Percentiles rank a stretch among this genome's conserved stretches.
Evolutionary conservation across 2,888 invertebrate genomes (phyloP).

Genomic region (Lepidonotus clava): DNA sequence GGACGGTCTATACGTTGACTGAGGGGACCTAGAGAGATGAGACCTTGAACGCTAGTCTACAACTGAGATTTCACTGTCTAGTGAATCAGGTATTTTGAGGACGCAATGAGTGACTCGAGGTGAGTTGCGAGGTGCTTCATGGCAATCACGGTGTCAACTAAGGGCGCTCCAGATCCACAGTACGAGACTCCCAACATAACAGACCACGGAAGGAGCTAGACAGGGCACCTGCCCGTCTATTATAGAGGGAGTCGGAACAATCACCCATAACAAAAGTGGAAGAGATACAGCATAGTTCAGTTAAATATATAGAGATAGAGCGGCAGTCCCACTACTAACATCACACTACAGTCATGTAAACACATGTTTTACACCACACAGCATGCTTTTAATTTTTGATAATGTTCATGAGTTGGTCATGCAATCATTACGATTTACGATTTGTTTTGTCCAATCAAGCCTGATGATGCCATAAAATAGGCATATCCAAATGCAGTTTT

Average conservation of each 20-base stretch:
- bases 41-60: not conserved
- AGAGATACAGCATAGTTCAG: slow-evolving; percentile 45
- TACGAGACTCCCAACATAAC: slow-evolving; percentile 49
- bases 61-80: not conserved
- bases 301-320: slow-evolving; percentile 43
- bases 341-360: slow-evolving; percentile 31
- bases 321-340: slow-evolving; percentile 50
- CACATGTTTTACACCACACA: slow-evolving; percentile 47
- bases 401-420: not conserved
- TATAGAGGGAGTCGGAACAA: slow-evolving; percentile 49
- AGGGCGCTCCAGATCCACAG: slow-evolving; percentile 42
- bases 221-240: slow-evolving; percentile 32
- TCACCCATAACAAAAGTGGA: slow-evolving; percentile 40
- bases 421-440: too few species aligned
- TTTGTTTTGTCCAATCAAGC: too few species aligned
- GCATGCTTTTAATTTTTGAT: slow-evolving; percentile 7
- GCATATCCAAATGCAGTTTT: too few species aligned
- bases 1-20: not conserved
- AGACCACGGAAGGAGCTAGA: slow-evolving; percentile 10
- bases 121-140: slow-evolving; percentile 45
- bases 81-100: not conserved
- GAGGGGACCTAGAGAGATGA: not conserved
- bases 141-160: slow-evolving; percentile 54
- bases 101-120: slow-evolving; percentile 37
- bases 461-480: too few species aligned